Evolutionary conservation across 2,113 vertebrate species (phyloP).

Genomic region (Desmodus rotundus): DNA sequence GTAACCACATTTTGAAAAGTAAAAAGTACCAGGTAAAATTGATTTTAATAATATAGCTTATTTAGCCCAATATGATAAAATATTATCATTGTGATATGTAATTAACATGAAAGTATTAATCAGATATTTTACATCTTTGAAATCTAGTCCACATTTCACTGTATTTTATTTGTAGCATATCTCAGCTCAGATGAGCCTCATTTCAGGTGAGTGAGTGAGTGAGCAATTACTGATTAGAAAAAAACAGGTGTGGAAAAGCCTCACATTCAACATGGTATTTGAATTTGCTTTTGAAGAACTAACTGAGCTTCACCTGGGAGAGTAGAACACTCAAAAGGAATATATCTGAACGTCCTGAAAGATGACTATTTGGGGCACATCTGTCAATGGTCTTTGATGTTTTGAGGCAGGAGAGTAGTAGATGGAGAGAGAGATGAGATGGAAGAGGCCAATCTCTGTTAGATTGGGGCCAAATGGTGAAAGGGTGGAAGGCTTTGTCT

Average conservation of each 20-base stretch:
- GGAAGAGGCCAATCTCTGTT: too few species aligned
- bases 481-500: neutral
- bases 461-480: neutral
- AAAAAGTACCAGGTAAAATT: neutral
- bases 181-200: neutral
- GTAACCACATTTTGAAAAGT: neutral
- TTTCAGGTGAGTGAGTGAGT: neutral
- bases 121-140: neutral
- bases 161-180: neutral
- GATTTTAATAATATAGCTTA: neutral
- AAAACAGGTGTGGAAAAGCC: neutral
- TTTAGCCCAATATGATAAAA: neutral
- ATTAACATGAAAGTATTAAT: neutral
- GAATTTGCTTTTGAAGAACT: neutral
- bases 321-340: neutral
- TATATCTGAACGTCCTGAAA: neutral
- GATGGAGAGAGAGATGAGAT: neutral
- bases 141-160: neutral
- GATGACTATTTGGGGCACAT: neutral
- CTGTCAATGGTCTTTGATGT: neutral
- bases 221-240: neutral
- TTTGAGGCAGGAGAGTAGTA: neutral
- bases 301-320: neutral
- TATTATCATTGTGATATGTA: neutral
- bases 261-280: neutral